These are phyloP conservation scores for Otolemur crassicaudatus DNA, from an alignment of 2,797 vertebrate genomes.

Conservation along the genomic window DNA sequence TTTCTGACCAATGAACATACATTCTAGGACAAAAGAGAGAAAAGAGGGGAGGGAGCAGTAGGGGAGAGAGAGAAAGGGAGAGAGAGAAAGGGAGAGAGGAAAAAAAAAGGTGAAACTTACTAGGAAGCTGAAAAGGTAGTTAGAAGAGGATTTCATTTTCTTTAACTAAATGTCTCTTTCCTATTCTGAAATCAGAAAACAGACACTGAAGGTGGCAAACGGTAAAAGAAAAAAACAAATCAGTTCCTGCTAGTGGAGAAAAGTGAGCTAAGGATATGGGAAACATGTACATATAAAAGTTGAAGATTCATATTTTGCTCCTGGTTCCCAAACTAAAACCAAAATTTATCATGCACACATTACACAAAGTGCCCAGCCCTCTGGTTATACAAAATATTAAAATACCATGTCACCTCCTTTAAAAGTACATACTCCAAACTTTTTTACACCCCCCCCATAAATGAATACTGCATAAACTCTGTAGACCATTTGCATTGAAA, in stretches of 20 bases:
- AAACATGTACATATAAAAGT: neutral
- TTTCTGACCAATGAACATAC: neutral
- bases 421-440: neutral
- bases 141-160: conserved; percentile 9
- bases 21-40: neutral
- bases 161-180: neutral
- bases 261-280: neutral
- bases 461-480: neutral
- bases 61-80: neutral
- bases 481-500: neutral
- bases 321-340: neutral
- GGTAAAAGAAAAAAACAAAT: neutral
- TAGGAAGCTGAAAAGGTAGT: neutral
- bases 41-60: fast-evolving
- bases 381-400: conserved; percentile 18
- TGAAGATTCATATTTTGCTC: neutral
- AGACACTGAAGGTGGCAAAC: neutral
- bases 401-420: neutral
- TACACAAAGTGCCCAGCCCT: neutral
- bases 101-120: neutral
- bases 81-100: fast-evolving
- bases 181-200: neutral
- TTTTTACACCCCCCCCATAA: neutral
- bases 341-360: neutral
- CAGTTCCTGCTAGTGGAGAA: neutral